phyloP scores from a whole-genome alignment of 2,797 vertebrate species.

The Melanogrammus aeglefinus region DNA sequence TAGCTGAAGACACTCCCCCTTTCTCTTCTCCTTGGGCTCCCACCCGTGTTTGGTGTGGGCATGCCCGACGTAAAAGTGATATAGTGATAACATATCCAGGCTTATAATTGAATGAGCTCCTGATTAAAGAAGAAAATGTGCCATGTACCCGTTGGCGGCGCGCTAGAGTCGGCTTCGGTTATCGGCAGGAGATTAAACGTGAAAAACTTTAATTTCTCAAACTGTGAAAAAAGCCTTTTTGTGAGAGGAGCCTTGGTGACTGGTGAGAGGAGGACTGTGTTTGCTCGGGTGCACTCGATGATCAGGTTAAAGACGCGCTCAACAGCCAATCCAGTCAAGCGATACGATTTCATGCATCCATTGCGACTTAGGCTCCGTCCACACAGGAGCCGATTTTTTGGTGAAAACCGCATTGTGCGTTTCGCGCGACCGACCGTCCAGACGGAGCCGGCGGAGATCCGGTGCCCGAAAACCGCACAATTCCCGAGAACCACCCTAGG shows the following conservation, averaged over 20 bases:
- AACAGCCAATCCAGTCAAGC: background rate
- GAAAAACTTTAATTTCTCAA: conserved; percentile 52
- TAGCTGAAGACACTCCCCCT: conserved; percentile 62
- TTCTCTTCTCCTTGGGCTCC: conserved; percentile 54
- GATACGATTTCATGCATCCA: background rate
- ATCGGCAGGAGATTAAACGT: conserved; percentile 41
- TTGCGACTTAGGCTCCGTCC: too few relatives aligned
- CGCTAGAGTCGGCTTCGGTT: too few relatives aligned
- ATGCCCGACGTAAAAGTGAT: conserved; percentile 73
- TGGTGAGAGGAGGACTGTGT: background rate
- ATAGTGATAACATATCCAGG: conserved; percentile 63
- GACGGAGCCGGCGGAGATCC: too few relatives aligned
- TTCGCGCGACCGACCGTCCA: too few relatives aligned
- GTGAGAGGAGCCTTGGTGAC: background rate
- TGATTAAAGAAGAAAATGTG: conserved; percentile 47
- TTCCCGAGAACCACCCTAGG: too few relatives aligned
- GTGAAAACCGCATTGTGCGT: too few relatives aligned
- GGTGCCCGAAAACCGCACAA: too few relatives aligned
- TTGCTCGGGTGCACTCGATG: background rate
- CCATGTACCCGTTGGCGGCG: conserved; percentile 52
- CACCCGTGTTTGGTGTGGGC: conserved; percentile 73
- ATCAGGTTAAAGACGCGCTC: background rate
- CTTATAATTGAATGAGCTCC: conserved; percentile 64
- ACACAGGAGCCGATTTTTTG: too few relatives aligned
- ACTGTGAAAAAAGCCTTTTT: conserved; percentile 54